These are phyloP conservation scores for Coenonympha arcania DNA, from an alignment of 2,888 invertebrate species.

Conservation along the genomic window DNA sequence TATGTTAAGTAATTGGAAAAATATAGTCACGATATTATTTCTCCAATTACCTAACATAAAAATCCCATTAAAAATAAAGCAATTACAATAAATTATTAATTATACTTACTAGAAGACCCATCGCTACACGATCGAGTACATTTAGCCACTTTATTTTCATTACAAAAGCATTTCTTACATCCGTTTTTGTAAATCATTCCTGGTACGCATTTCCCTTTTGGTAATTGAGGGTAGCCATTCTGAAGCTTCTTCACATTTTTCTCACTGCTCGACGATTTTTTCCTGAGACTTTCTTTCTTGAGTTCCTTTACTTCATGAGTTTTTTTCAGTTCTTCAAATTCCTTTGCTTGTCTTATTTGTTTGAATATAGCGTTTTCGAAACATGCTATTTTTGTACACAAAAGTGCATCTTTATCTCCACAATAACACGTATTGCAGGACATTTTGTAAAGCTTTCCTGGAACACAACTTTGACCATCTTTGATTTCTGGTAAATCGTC, in stretches of 20 bases:
- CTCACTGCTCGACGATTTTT: background rate
- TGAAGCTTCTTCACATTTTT: background rate
- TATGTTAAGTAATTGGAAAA: too few relatives aligned
- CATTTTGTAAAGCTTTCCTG: constrained; percentile 42
- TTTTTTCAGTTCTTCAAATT: background rate
- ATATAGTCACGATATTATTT: too few relatives aligned
- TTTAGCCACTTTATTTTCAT: constrained; percentile 21
- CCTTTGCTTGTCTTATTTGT: background rate
- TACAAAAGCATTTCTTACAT: constrained; percentile 48
- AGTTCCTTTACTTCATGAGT: constrained; percentile 1
- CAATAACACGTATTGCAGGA: constrained; percentile 58
- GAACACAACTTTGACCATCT: constrained; percentile 40
- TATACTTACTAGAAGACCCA: constrained; percentile 29
- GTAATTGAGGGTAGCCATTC: constrained; percentile 15
- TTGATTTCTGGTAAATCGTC: constrained; percentile 38
- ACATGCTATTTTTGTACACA: constrained; percentile 62
- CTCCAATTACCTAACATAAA: too few relatives aligned
- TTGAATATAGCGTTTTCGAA: constrained; percentile 14
- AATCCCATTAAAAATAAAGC: too few relatives aligned
- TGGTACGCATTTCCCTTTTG: constrained; percentile 36
- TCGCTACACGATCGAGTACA: constrained; percentile 33
- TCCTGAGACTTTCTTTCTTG: background rate
- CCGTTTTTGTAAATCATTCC: constrained; percentile 43
- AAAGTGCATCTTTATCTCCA: constrained; percentile 30
- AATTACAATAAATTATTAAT: too few relatives aligned